A percentile compares a stretch with the other conserved stretches of the same genome.
Conservation (phyloP, 2,113 vertebrate species). For the Lepisosteus oculatus region DNA sequence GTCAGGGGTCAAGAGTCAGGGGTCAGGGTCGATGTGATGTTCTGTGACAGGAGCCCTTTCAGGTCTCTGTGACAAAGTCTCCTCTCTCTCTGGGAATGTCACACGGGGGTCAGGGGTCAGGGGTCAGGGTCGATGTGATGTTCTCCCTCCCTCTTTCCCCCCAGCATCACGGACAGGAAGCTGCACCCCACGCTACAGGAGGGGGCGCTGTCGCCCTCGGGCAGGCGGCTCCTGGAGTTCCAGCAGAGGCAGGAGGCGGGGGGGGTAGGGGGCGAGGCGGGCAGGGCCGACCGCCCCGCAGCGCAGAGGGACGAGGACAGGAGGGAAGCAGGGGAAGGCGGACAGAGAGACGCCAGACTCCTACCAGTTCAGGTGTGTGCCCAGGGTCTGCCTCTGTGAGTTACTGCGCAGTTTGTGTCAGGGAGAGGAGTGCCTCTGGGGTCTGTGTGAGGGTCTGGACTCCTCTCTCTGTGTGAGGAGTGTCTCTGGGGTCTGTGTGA, state of each 20-base stretch:
- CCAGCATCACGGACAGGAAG: constrained; percentile 76
- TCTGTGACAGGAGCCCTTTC: too few species aligned
- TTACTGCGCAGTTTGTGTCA: too few species aligned
- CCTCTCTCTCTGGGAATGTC: not conserved
- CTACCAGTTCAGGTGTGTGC: constrained; percentile 47
- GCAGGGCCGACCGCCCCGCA: constrained; percentile 25
- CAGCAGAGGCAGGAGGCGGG: constrained; percentile 22
- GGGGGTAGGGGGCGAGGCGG: not conserved
- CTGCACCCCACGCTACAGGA: constrained; percentile 40
- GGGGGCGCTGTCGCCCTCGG: constrained; percentile 39
- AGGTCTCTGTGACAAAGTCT: too few species aligned
- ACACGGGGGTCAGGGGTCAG: not conserved
- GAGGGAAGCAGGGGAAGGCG: constrained; percentile 42
- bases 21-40: too few species aligned
- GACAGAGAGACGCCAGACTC: constrained; percentile 37
- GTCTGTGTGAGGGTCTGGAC: too few species aligned
- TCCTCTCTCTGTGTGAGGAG: too few species aligned
- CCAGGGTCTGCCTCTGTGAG: too few species aligned
- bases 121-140: not conserved
- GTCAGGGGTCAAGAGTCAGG: too few species aligned
- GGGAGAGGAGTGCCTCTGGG: too few species aligned
- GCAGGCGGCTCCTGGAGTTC: constrained; percentile 69
- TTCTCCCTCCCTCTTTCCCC: not conserved
- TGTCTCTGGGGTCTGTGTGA: too few species aligned
- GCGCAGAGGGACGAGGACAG: constrained; percentile 47